Conservation (phyloP, 1,140 invertebrate genomes). For the Drosophila arizonae region DNA sequence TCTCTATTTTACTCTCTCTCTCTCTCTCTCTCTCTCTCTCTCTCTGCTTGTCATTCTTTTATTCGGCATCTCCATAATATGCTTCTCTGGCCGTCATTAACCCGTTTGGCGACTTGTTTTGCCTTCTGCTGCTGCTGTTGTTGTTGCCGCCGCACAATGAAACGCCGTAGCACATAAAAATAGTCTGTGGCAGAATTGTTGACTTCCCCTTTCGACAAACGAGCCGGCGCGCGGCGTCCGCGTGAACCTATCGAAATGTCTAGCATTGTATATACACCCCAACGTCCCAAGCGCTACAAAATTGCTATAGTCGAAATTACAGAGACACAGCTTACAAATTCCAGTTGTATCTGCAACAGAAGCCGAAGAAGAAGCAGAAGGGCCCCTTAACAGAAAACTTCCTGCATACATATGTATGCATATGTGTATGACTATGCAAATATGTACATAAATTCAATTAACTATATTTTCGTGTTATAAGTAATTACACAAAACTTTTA, state of each 20-base stretch:
- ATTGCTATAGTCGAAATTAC: slow-evolving; percentile 17
- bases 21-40: slow-evolving; percentile 2
- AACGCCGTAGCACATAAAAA: slow-evolving; percentile 41
- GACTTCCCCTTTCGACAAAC: slow-evolving; percentile 48
- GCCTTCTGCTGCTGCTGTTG: slow-evolving; percentile 1
- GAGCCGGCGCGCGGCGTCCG: slow-evolving; percentile 30
- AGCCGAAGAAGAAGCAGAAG: not conserved
- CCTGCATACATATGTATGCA: too few relatives aligned
- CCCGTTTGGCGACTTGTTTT: slow-evolving; percentile 63
- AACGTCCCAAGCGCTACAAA: slow-evolving; percentile 13
- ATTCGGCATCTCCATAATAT: slow-evolving; percentile 33
- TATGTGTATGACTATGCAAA: too few relatives aligned
- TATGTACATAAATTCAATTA: too few relatives aligned
- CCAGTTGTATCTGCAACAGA: not conserved
- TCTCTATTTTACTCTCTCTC: slow-evolving; percentile 1
- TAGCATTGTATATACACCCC: slow-evolving; percentile 7
- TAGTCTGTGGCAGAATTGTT: slow-evolving; percentile 50
- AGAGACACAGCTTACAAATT: not conserved
- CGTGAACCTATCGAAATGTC: slow-evolving; percentile 36
- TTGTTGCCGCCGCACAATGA: slow-evolving; percentile 7
- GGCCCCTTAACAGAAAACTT: not conserved
- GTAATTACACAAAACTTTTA: too few relatives aligned
- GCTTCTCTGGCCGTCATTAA: slow-evolving; percentile 44
- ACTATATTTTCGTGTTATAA: too few relatives aligned
- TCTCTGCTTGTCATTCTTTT: slow-evolving; percentile 8